A percentile compares a stretch with the other conserved stretches of the same genome.
These are phyloP conservation scores for Leptopilina syphax DNA, from an alignment of 2,888 invertebrate genomes.

Conservation along the genomic window DNA sequence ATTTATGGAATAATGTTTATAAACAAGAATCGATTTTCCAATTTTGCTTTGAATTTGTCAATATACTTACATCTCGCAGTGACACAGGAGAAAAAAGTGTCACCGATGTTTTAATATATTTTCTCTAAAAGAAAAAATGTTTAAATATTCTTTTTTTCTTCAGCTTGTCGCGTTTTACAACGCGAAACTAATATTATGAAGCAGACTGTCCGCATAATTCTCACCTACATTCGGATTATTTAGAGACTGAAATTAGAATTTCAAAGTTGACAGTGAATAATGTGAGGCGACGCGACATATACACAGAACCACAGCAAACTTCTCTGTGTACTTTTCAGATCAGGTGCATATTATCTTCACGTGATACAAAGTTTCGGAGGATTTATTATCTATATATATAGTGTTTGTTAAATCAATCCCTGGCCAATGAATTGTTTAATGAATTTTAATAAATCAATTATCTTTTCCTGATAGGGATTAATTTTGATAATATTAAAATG, in stretches of 20 bases:
- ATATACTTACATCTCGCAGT: too few species aligned
- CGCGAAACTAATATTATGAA: conserved; percentile 17
- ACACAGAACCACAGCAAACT: conserved; percentile 8
- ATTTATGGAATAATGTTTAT: too few species aligned
- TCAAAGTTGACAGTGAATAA: conserved; percentile 38
- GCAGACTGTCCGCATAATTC: conserved; percentile 4
- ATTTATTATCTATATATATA: conserved; percentile 1
- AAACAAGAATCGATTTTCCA: too few species aligned
- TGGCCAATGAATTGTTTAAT: not conserved
- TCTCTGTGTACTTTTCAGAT: conserved; percentile 6
- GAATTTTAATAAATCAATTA: not conserved
- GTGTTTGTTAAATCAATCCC: not conserved
- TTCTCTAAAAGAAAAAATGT: not conserved
- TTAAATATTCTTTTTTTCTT: not conserved
- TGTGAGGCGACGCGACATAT: not conserved
- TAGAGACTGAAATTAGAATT: conserved; percentile 32
- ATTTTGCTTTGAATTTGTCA: too few species aligned
- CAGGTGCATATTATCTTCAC: not conserved
- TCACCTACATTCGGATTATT: conserved; percentile 28
- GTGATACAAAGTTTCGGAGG: not conserved
- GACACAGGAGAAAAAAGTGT: too few species aligned
- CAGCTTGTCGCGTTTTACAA: conserved; percentile 11
- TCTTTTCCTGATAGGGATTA: not conserved
- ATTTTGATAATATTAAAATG: too few species aligned
- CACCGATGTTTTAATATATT: too few species aligned